These are phyloP conservation scores for Pinctada fucata DNA, from an alignment of 2,888 invertebrate genomes.

Conservation along the genomic window DNA sequence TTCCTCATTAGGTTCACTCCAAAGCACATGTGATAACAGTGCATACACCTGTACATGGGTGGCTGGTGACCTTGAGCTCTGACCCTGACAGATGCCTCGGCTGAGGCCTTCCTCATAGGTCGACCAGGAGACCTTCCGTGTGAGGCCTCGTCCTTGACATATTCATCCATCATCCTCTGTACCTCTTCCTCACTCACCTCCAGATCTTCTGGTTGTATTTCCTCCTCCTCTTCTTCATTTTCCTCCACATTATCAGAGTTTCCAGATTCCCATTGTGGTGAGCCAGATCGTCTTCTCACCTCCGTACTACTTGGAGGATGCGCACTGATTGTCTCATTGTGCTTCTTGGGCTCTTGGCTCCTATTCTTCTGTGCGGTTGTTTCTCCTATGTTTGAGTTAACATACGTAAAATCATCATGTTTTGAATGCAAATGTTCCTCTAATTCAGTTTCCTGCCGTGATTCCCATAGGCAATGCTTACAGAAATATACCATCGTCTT, in stretches of 20 bases:
- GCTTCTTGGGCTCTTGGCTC: neutral
- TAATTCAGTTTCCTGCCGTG: slow-evolving; percentile 46
- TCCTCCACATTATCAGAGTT: slow-evolving; percentile 31
- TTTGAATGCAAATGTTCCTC: slow-evolving; percentile 45
- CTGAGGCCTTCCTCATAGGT: slow-evolving; percentile 50
- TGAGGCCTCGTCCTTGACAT: slow-evolving; percentile 43
- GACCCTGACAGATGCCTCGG: slow-evolving; percentile 46
- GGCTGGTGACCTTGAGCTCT: slow-evolving; percentile 47
- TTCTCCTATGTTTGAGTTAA: neutral
- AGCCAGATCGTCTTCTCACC: slow-evolving; percentile 3
- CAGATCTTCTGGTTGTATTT: slow-evolving; percentile 33
- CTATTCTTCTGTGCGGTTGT: slow-evolving; percentile 4
- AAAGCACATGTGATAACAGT: slow-evolving; percentile 47
- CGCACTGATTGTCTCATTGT: no score
- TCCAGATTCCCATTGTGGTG: slow-evolving; percentile 12
- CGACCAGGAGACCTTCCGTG: slow-evolving; percentile 36
- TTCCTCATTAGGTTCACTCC: slow-evolving; percentile 49
- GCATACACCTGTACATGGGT: slow-evolving; percentile 49
- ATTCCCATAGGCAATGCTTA: slow-evolving; percentile 58
- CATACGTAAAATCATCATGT: slow-evolving; percentile 37
- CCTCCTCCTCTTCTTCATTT: slow-evolving; percentile 30
- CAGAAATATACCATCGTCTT: slow-evolving; percentile 56
- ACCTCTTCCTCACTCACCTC: slow-evolving; percentile 45
- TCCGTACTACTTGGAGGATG: slow-evolving; percentile 6
- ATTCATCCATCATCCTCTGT: slow-evolving; percentile 48